phyloP scores from a whole-genome alignment of 2,113 vertebrate genomes.

The Columba janthina region DNA sequence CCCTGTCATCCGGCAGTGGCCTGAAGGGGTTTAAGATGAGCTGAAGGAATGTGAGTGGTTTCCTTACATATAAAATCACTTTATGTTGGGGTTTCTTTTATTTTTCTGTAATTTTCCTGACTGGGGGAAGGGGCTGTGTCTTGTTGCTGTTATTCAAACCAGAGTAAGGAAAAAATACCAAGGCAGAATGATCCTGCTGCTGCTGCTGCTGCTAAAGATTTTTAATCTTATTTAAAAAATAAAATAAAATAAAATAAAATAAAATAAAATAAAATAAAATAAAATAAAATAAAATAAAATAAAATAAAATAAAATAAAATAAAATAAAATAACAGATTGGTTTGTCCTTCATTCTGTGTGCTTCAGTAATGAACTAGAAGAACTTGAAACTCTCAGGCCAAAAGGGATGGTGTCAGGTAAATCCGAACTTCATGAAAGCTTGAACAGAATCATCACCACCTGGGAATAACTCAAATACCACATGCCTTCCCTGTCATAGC shows the following conservation, averaged over 20 bases:
- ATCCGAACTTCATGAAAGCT: not conserved
- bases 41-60: not conserved
- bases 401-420: not conserved
- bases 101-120: not conserved
- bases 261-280: not conserved
- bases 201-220: not conserved
- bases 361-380: not conserved
- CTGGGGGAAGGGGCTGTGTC: not conserved
- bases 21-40: not conserved
- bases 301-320: not conserved
- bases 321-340: not conserved
- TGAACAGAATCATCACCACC: not conserved
- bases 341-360: not conserved
- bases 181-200: not conserved
- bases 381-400: not conserved
- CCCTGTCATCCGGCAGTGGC: not conserved
- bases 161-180: not conserved
- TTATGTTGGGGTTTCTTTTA: not conserved
- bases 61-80: not conserved
- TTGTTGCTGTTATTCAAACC: not conserved
- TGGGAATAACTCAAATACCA: accelerated
- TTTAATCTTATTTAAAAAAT: not conserved
- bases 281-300: not conserved
- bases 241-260: too few relatives aligned
- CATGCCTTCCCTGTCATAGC: not conserved